Conservation (phyloP, 2,888 invertebrate genomes). For the Drosophila engyochracea region DNA sequence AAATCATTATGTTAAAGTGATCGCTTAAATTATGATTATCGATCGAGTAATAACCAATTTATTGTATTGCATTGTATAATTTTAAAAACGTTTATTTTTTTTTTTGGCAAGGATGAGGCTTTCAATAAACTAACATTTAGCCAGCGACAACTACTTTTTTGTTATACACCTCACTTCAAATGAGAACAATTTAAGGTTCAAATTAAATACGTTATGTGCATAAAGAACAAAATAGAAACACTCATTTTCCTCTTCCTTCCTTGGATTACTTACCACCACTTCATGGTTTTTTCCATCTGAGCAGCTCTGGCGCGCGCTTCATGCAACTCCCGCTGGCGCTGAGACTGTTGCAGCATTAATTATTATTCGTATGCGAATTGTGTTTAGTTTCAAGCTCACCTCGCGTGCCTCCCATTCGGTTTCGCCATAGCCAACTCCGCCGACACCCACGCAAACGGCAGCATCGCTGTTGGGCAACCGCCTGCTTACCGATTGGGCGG, state of each 20-base stretch:
- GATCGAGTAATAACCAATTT: slow-evolving; percentile 21
- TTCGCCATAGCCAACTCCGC: slow-evolving; percentile 78
- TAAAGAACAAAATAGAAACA: background rate
- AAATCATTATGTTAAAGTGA: slow-evolving; percentile 36
- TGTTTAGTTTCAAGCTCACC: slow-evolving; percentile 55
- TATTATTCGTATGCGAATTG: background rate
- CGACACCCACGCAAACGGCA: slow-evolving; percentile 63
- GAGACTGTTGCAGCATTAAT: slow-evolving; percentile 76
- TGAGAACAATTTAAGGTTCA: background rate
- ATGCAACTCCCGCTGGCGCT: slow-evolving; percentile 91
- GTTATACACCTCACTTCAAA: background rate
- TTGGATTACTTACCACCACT: slow-evolving; percentile 91
- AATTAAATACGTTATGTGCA: slow-evolving; percentile 19
- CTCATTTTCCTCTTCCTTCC: background rate
- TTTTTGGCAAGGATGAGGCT: slow-evolving; percentile 38
- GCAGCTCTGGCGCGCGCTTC: slow-evolving; percentile 97
- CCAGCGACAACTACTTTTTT: slow-evolving; percentile 24
- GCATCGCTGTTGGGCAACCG: slow-evolving; percentile 54
- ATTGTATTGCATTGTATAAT: slow-evolving; percentile 8
- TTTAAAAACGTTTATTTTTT: slow-evolving; percentile 10
- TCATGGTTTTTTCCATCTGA: slow-evolving; percentile 99
- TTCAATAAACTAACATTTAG: slow-evolving; percentile 15
- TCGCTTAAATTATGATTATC: slow-evolving; percentile 19
- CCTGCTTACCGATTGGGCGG: slow-evolving; percentile 52
- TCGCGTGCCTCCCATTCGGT: slow-evolving; percentile 85